These are phyloP conservation scores for Helicoverpa zea DNA, from an alignment of 1,140 invertebrate genomes.

Conservation along the genomic window DNA sequence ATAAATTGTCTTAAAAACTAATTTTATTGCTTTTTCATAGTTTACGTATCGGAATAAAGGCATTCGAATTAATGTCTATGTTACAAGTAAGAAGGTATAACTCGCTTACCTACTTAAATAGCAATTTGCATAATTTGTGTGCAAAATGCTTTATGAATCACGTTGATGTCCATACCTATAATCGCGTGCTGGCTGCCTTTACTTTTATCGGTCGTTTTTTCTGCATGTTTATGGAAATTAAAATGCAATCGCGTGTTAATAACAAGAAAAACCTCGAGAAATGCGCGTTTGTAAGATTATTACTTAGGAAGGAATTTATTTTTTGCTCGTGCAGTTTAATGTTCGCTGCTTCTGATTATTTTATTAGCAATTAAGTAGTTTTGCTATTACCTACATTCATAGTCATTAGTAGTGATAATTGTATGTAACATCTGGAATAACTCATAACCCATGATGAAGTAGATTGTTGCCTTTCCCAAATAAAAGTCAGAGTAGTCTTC, in stretches of 20 bases:
- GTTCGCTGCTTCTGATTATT: neutral
- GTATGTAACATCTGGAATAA: too few species aligned
- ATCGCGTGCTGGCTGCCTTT: constrained; percentile 29
- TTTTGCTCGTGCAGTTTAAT: constrained; percentile 4
- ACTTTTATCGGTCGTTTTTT: constrained; percentile 33
- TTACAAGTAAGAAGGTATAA: too few species aligned
- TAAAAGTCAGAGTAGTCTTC: neutral
- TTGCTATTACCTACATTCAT: neutral
- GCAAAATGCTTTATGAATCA: constrained; percentile 7
- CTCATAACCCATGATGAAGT: neutral
- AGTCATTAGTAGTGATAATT: too few species aligned
- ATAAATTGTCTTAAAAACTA: neutral
- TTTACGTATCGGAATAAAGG: neutral
- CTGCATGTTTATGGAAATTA: constrained; percentile 32
- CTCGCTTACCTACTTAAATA: neutral
- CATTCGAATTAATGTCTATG: neutral
- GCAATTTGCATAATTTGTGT: neutral
- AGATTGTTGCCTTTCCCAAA: neutral
- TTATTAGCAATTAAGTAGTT: neutral
- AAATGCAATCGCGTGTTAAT: constrained; percentile 34
- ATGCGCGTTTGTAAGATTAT: constrained; percentile 7
- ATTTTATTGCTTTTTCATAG: neutral
- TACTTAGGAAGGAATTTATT: constrained; percentile 3
- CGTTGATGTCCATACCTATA: constrained; percentile 15
- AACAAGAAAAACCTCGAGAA: constrained; percentile 27